Evolutionary conservation across 2,113 vertebrate species (phyloP).

Genomic region (Melanerpes formicivorus): DNA sequence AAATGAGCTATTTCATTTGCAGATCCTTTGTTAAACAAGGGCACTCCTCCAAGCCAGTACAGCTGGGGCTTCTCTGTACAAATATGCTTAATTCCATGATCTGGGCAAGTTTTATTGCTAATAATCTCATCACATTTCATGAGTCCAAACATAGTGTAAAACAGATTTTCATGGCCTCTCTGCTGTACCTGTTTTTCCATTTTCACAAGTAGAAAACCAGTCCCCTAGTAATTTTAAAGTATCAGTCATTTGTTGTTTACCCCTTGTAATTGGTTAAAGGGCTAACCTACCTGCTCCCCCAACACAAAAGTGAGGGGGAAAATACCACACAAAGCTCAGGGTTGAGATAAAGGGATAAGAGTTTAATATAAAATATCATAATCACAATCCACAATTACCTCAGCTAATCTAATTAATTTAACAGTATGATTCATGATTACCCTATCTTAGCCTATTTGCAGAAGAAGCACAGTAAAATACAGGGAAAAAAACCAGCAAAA

Average conservation of each 20-base stretch:
- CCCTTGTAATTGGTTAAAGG: no score
- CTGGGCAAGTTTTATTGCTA: not conserved
- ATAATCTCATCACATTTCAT: not conserved
- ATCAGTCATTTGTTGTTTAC: not conserved
- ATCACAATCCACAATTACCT: no score
- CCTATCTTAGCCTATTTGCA: no score
- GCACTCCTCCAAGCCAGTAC: not conserved
- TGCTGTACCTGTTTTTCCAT: not conserved
- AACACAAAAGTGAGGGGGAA: no score
- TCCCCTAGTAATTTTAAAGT: not conserved
- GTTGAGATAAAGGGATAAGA: no score
- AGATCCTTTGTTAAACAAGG: not conserved
- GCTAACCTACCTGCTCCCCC: no score
- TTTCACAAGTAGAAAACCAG: not conserved
- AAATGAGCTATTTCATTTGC: not conserved
- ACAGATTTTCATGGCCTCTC: not conserved
- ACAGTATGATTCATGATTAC: no score
- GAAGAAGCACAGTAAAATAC: no score
- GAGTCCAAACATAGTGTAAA: not conserved
- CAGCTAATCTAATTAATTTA: no score
- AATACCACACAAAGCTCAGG: no score
- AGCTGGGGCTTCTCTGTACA: not conserved
- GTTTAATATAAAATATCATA: no score
- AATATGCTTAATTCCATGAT: not conserved
- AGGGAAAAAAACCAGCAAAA: no score